Conservation (phyloP, 1,140 invertebrate genomes). For the Orius insidiosus region DNA sequence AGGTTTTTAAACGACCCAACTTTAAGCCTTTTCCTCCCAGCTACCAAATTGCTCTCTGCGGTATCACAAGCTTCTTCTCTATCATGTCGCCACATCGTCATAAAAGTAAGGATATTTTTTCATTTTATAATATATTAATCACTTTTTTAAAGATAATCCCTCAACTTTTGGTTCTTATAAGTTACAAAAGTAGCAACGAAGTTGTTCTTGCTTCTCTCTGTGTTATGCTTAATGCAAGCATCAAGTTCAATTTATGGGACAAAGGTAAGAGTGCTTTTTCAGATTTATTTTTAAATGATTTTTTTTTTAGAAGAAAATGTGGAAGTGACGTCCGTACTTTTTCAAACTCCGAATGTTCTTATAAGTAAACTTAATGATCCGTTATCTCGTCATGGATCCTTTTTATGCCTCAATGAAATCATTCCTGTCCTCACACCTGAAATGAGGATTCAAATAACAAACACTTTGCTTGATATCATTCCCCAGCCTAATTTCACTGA, state of each 20-base stretch:
- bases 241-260: constrained; percentile 6
- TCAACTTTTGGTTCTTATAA: constrained; percentile 1
- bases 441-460: not conserved
- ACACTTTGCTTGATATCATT: not conserved
- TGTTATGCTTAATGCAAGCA: not conserved
- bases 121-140: not conserved
- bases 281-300: not conserved
- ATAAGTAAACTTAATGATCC: not conserved
- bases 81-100: not conserved
- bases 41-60: constrained; percentile 2
- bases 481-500: not conserved
- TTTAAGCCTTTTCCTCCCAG: not conserved
- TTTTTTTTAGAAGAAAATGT: constrained; percentile 2
- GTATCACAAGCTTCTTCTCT: not conserved
- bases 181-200: constrained; percentile 1
- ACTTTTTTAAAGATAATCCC: not conserved
- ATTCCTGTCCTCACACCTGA: not conserved
- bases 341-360: too few species aligned
- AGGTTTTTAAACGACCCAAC: constrained; percentile 7
- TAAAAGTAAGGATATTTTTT: constrained; percentile 2
- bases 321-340: too few species aligned
- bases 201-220: constrained; percentile 1
- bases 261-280: not conserved
- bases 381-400: not conserved
- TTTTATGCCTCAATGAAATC: constrained; percentile 6